These are phyloP conservation scores for Anhinga anhinga DNA, from an alignment of 2,113 vertebrate genomes.

Conservation along the genomic window DNA sequence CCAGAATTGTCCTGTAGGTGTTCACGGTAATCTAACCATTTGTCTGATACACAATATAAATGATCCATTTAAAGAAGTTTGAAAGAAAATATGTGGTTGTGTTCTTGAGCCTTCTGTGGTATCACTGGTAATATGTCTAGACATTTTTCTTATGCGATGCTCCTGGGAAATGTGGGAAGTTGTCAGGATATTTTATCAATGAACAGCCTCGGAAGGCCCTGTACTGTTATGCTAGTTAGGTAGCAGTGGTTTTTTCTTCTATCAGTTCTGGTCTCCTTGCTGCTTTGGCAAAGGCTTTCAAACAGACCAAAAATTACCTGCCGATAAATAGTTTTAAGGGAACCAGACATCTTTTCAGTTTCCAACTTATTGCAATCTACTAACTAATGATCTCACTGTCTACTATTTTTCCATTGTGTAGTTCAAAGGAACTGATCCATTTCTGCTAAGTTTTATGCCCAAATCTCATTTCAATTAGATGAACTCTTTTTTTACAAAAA, in stretches of 20 bases:
- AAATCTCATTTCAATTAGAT: constrained; percentile 58
- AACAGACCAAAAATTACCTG: constrained; percentile 61
- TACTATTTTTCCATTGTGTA: constrained; percentile 65
- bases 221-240: background rate
- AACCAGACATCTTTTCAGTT: constrained; percentile 57
- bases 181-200: constrained; percentile 24
- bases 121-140: background rate
- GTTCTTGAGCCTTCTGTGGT: background rate
- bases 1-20: background rate
- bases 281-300: constrained; percentile 55
- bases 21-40: background rate
- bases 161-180: constrained; percentile 11
- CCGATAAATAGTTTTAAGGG: constrained; percentile 42
- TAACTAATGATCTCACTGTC: constrained; percentile 64
- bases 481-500: constrained; percentile 19
- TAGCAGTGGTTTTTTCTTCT: constrained; percentile 16
- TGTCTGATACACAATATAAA: background rate
- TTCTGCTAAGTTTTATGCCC: constrained; percentile 58
- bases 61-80: background rate
- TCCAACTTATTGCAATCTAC: constrained; percentile 35
- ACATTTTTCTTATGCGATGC: background rate
- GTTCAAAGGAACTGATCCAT: constrained; percentile 56
- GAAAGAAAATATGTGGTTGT: background rate
- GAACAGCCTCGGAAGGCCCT: background rate
- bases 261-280: constrained; percentile 23